These are phyloP conservation scores for Neodiprion virginianus DNA, from an alignment of 1,140 invertebrate species.

Conservation along the genomic window DNA sequence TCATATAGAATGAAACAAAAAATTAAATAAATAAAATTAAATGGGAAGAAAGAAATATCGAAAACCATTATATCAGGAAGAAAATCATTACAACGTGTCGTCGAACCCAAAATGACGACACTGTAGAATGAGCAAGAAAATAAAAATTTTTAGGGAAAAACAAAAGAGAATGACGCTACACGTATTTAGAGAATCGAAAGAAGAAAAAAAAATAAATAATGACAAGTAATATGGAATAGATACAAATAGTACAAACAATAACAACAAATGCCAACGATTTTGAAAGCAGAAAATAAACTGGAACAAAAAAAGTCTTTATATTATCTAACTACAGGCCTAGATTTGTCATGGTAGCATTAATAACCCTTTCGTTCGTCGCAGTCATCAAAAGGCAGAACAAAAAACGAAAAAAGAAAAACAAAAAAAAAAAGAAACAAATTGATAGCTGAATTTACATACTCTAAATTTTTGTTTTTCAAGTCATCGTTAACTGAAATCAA, in stretches of 20 bases:
- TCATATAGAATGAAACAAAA: neutral
- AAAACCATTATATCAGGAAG: too few relatives aligned
- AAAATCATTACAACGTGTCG: too few relatives aligned
- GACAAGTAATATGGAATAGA: too few relatives aligned
- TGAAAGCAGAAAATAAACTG: too few relatives aligned
- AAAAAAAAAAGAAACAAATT: neutral
- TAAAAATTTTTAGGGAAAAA: neutral
- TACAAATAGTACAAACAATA: too few relatives aligned
- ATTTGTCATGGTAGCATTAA: neutral
- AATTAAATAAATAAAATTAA: neutral
- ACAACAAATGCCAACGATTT: too few relatives aligned
- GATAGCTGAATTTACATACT: neutral
- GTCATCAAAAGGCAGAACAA: neutral
- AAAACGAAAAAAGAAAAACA: neutral
- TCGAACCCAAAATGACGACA: neutral
- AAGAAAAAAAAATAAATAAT: neutral
- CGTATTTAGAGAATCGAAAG: neutral
- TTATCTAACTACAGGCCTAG: constrained; percentile 2
- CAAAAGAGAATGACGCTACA: neutral
- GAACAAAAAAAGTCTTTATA: neutral
- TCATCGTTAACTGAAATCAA: too few relatives aligned
- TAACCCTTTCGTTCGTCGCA: neutral
- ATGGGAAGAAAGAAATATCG: too few relatives aligned
- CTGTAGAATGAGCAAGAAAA: neutral
- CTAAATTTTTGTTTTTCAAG: too few relatives aligned